A percentile compares a stretch with the other conserved stretches of the same genome.
These are phyloP conservation scores for Spodoptera picta DNA, from an alignment of 2,888 invertebrate species.

Conservation along the genomic window DNA sequence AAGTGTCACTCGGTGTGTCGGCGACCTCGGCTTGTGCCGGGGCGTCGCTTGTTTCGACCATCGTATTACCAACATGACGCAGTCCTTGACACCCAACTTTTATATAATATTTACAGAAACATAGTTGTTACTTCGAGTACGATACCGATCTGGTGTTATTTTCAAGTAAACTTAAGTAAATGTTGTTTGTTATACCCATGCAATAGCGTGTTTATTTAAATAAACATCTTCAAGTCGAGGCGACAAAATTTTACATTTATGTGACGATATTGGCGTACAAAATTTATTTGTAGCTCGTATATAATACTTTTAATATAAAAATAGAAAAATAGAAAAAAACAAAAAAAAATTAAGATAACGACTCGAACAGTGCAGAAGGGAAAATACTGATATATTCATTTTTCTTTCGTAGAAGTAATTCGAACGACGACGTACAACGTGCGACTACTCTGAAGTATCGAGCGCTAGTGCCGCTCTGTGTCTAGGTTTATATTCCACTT, in stretches of 20 bases:
- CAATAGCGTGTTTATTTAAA: slow-evolving; percentile 31
- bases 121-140: slow-evolving; percentile 23
- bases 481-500: slow-evolving; percentile 39
- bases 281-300: slow-evolving; percentile 52
- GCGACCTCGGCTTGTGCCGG: too few relatives aligned
- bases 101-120: slow-evolving; percentile 34
- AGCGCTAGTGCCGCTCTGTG: neutral
- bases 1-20: slow-evolving; percentile 5
- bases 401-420: slow-evolving; percentile 31
- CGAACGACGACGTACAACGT: slow-evolving; percentile 7
- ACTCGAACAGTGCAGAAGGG: slow-evolving; percentile 45
- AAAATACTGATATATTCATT: slow-evolving; percentile 34
- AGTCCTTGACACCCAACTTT: slow-evolving; percentile 39
- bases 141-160: slow-evolving; percentile 31
- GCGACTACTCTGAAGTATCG: neutral
- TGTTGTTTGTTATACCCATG: slow-evolving; percentile 29
- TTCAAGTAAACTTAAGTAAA: slow-evolving; percentile 50
- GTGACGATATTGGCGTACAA: slow-evolving; percentile 47
- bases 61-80: slow-evolving; percentile 42
- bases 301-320: slow-evolving; percentile 42
- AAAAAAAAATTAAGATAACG: slow-evolving; percentile 36
- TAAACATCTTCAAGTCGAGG: slow-evolving; percentile 31
- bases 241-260: slow-evolving; percentile 37
- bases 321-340: slow-evolving; percentile 36
- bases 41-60: neutral